Evolutionary conservation across 2,888 invertebrate species (phyloP), one percentile per base, ranked within the genome.

Genomic region (Rhagonycha lutea): DNA sequence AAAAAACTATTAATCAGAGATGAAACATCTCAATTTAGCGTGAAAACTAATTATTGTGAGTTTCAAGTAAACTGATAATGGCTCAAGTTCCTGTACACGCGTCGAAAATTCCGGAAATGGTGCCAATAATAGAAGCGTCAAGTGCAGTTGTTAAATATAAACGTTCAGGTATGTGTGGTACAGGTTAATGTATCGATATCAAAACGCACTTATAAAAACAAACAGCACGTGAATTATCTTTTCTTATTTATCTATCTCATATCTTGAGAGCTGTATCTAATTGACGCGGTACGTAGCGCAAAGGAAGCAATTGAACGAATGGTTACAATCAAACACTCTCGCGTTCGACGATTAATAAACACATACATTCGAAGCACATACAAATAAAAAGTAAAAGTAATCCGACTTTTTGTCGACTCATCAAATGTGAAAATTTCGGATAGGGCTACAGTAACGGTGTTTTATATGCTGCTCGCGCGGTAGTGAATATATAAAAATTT

Each of bases 131-230:
- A 76, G 76, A 72, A 72, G 76, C 70, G 63, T 47, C 29, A 71
- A 71, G 71, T 74, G 70, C 61, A 60, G 70, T 61, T 28, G 68
- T 70, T 73, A 73, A 73, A 76, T 76, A 73, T 76, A 76, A 73
- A 73, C 73, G 62, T 69, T 63, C 63, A 70, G 47, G 69, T 60
- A 63, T 72, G 61, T 63, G 62, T 67, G 68, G 14, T 28, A 61
- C 81, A 83, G 84, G 81, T 83, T 82, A 84, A 83, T 77, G 83
- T 80, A 82, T 83, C 82, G 80, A 82, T 82, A 82, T 83, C 82
- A 80, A 83, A 47, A 82, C 80, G 80, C 80, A 80, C 80, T 81
- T 81, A 83, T 78, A 81, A 81, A 83, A 83, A 83, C 81, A 82
- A 76, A 73, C 79, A 79, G 78, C 83, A 83, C 81, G 83, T 83